Evolutionary conservation across 2,797 vertebrate species (phyloP), one percentile per base, ranked within the genome.

Genomic region (Hirundo rustica): DNA sequence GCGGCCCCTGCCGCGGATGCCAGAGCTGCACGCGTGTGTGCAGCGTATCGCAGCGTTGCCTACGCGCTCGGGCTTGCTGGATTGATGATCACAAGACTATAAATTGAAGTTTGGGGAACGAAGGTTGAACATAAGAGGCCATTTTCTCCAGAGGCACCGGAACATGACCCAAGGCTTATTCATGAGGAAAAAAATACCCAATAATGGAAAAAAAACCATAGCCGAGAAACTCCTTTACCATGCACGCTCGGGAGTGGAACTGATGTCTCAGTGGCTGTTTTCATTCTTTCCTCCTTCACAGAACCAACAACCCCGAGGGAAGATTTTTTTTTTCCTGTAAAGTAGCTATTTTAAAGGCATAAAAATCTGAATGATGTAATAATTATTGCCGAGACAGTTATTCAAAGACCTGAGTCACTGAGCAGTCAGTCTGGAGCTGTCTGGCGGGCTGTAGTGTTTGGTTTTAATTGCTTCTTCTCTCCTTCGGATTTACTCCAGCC

Each of bases 341-440:
- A 91, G 60, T 26, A 72, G 65, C 65, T 91, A 80, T 92, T 95
- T 81, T 86, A 92, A 83, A 75, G 50, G n/a, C 44, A 23, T 85
- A n/a, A 89, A 74, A 89, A 67, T 72, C 58, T 22, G 47, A 84
- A 72, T 75, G 65, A 85, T 68, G 91, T 74, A 79, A 60, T 77
- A 74, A 88, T 91, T 89, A 92, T 62, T 92, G 73, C 65, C 70
- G 78, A 92, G 71, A 72, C 51, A 58, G 48, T 66, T 77, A 51
- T 17, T 89, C 55, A 65, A 50, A 95, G 89, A 55, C 66, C 73
- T 95, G 92, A 95, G 79, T 96, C 92, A 86, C 76, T n/a, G 64
- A 75, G n/a, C 73, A 90, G 70, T 64, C 75, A 36, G 23, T 36
- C 38, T 91, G 61, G 60, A 86, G 83, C 76, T 83, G 67, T 58